Conservation (phyloP, 2,797 vertebrate species). For the Alauda arvensis region DNA sequence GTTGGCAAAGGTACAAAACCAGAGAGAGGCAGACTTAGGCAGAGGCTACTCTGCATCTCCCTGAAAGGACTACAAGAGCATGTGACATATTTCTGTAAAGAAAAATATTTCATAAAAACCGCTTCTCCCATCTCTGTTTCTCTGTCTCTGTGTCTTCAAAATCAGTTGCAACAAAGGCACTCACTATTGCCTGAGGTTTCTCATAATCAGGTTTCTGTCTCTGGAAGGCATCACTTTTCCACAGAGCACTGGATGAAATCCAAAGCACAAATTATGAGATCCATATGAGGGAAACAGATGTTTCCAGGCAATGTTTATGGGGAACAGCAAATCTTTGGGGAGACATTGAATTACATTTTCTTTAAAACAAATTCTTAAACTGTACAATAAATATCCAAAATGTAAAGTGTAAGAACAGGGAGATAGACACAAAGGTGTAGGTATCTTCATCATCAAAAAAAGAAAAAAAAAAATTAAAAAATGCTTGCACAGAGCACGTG, state of each 20-base stretch:
- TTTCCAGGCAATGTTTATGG: slow-evolving; percentile 50
- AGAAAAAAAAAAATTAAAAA: neutral
- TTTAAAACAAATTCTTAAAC: slow-evolving; percentile 37
- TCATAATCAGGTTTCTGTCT: slow-evolving; percentile 55
- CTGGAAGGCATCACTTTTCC: slow-evolving; percentile 58
- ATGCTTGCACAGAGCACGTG: rapidly evolving
- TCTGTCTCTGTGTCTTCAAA: neutral
- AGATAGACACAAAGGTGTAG: neutral
- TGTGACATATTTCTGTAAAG: neutral
- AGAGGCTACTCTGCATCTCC: neutral
- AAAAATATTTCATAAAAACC: neutral
- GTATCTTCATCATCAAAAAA: neutral
- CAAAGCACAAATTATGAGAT: slow-evolving; percentile 59
- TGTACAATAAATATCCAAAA: slow-evolving; percentile 24
- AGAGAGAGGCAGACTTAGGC: neutral
- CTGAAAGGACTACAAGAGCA: neutral
- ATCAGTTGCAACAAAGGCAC: slow-evolving; percentile 43
- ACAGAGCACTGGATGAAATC: slow-evolving; percentile 41
- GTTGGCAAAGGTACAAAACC: neutral
- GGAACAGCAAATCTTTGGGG: slow-evolving; percentile 44
- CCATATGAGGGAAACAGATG: slow-evolving; percentile 59
- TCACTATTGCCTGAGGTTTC: slow-evolving; percentile 30
- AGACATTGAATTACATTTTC: slow-evolving; percentile 39
- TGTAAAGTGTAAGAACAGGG: neutral
- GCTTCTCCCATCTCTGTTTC: neutral